Evolutionary conservation across 30 jellyfish, hydroid and myxozoan genomes (phyloP), one percentile per base, ranked within the genome.

Genomic region (Turritopsis dohrnii): DNA sequence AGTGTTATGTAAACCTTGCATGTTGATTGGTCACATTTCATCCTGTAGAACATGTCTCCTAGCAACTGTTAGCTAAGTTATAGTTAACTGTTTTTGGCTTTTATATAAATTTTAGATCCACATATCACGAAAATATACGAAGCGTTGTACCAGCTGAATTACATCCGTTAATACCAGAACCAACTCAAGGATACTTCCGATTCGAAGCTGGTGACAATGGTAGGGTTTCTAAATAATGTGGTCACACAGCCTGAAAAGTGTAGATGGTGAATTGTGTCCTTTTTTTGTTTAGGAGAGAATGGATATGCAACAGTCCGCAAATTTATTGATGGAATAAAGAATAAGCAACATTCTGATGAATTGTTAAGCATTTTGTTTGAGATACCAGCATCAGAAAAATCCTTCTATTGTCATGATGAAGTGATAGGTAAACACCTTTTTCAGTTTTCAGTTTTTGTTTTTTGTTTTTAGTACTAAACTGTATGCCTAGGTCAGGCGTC

Each of bases 171-270:
- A 74, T 89, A 76, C 96, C 96, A 4, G 54, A 80, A 28, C 79
- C 92, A 29, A 93, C 97, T 24, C 96, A 84, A 54, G 99, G 97
- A 52, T 81, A 71, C 83, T 94, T 94, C 81, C 75, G 97, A 79
- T 94, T 75, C 71, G 99, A 94, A 65, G 84, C 82, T 22, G 90
- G 83, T 7, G 95, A 93, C 23, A 76, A 83, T 80, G 84, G 96
- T 88, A 69, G 69, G 87, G 60, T 41, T 41, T 41, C 60, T 41
- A 41, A 41, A 41, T n/a, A 41, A 3, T 41, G 13, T 13, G 60
- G 60, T 41, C 60, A 41, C 60, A 41, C 60, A 13, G 13, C 60
- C 13, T 5, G 60, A 1, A 9, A 69, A 8, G 17, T 69, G 77
- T 69, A 0, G 30, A 0, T 19, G 30, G 8, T 27, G 60, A 41